These are phyloP conservation scores for Cheilinus undulatus DNA, from an alignment of 2,113 vertebrate species.

Conservation along the genomic window DNA sequence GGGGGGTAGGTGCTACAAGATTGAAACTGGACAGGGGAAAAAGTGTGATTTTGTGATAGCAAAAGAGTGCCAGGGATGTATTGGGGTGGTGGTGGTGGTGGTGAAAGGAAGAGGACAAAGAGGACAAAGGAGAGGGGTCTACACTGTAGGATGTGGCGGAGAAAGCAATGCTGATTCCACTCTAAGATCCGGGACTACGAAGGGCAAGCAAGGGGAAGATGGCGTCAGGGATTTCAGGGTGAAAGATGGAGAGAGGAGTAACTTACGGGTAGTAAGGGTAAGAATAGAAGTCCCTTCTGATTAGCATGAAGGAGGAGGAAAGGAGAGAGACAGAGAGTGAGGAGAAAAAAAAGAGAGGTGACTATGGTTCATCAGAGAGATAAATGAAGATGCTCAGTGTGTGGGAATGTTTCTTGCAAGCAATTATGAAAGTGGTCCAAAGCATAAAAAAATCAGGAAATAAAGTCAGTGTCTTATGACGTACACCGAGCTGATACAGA, in stretches of 20 bases:
- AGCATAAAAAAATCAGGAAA: neutral
- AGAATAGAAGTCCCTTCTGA: conserved; percentile 96
- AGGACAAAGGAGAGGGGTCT: neutral
- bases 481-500: too few species aligned
- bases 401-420: conserved; percentile 50
- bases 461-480: neutral
- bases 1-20: conserved; percentile 47
- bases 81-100: conserved; percentile 14
- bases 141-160: conserved; percentile 42
- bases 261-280: conserved; percentile 99
- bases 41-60: conserved; percentile 58
- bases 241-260: conserved; percentile 63
- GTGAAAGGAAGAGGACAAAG: neutral
- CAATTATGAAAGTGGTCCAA: conserved; percentile 28
- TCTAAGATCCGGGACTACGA: conserved; percentile 47
- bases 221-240: conserved; percentile 18
- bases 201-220: conserved; percentile 55
- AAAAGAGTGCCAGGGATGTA: conserved; percentile 10
- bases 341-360: conserved; percentile 62
- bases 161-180: conserved; percentile 55
- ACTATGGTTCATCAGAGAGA: conserved; percentile 65
- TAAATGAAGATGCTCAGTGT: conserved; percentile 67
- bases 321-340: conserved; percentile 76
- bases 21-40: conserved; percentile 52
- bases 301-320: conserved; percentile 85